Evolutionary conservation across 1,140 invertebrate genomes (phyloP).

Genomic region (Elymnias hypermnestra): DNA sequence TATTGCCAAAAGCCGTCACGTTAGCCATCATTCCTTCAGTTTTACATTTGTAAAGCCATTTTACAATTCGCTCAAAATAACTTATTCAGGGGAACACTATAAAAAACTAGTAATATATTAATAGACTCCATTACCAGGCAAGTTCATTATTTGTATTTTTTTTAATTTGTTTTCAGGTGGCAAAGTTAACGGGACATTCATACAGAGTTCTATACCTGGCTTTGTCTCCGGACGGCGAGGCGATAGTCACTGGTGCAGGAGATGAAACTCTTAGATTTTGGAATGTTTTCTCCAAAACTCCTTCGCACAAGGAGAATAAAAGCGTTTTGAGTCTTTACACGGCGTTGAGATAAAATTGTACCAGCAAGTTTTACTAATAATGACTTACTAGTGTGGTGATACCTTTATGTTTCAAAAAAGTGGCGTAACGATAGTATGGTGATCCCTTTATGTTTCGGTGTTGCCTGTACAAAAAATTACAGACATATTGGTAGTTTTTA

Average conservation of each 20-base stretch:
- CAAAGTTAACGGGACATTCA: slow-evolving; percentile 98
- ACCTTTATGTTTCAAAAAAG: background rate
- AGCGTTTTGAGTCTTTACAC: slow-evolving; percentile 98
- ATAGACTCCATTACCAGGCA: too few relatives aligned
- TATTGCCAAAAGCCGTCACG: too few relatives aligned
- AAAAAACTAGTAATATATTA: too few relatives aligned
- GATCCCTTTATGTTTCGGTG: background rate
- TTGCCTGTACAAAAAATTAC: slow-evolving; percentile 3
- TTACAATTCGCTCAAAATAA: too few relatives aligned
- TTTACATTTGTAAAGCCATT: too few relatives aligned
- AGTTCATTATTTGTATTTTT: background rate
- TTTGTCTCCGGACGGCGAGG: slow-evolving; percentile 98
- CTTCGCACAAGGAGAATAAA: slow-evolving; percentile 96
- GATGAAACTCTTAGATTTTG: slow-evolving; percentile 99
- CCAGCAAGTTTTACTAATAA: background rate
- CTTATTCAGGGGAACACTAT: too few relatives aligned
- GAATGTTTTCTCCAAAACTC: slow-evolving; percentile 99
- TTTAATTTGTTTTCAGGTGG: slow-evolving; percentile 82
- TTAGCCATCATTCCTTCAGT: too few relatives aligned
- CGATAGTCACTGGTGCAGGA: slow-evolving; percentile 99
- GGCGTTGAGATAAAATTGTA: slow-evolving; percentile 80
- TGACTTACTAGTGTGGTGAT: slow-evolving; percentile 1
- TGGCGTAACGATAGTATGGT: too few relatives aligned
- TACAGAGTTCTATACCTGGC: slow-evolving; percentile 98
- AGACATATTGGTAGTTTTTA: slow-evolving; percentile 1